These are phyloP conservation scores for Diaperis boleti DNA, from an alignment of 2,888 invertebrate genomes.

Conservation along the genomic window DNA sequence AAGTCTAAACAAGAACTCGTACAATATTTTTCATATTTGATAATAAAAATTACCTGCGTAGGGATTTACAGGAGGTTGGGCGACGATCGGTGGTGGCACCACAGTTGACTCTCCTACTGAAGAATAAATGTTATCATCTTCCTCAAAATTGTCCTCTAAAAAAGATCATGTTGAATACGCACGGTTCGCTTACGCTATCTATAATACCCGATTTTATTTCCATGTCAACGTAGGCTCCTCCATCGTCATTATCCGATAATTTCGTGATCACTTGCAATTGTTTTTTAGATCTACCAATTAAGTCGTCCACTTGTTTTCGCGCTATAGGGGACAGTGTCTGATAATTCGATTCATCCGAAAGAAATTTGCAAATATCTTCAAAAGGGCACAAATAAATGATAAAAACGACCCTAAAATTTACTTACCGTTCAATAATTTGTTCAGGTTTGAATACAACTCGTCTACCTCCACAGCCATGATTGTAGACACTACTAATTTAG, in stretches of 20 bases:
- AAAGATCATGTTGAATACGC: not conserved
- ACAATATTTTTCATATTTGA: not conserved
- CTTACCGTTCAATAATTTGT: constrained; percentile 33
- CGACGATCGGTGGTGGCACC: constrained; percentile 1
- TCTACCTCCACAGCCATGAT: constrained; percentile 29
- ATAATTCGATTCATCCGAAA: constrained; percentile 45
- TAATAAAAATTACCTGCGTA: constrained; percentile 41
- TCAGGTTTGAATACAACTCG: constrained; percentile 31
- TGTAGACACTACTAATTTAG: constrained; percentile 13
- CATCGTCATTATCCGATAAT: constrained; percentile 41
- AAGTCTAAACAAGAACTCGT: constrained; percentile 47
- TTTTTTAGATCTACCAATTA: constrained; percentile 50
- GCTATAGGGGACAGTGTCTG: constrained; percentile 46
- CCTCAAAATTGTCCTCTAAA: constrained; percentile 11
- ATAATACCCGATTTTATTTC: constrained; percentile 47
- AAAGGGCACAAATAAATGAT: not conserved
- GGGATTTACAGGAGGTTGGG: constrained; percentile 33
- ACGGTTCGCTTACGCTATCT: not conserved
- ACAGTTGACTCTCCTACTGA: constrained; percentile 19
- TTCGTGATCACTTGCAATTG: constrained; percentile 51
- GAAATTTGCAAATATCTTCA: constrained; percentile 53
- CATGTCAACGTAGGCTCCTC: constrained; percentile 52
- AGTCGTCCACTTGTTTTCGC: constrained; percentile 46
- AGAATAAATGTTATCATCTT: constrained; percentile 37
- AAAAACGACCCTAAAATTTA: not conserved